Conservation (phyloP, 2,888 invertebrate genomes). For the Coenonympha arcania region DNA sequence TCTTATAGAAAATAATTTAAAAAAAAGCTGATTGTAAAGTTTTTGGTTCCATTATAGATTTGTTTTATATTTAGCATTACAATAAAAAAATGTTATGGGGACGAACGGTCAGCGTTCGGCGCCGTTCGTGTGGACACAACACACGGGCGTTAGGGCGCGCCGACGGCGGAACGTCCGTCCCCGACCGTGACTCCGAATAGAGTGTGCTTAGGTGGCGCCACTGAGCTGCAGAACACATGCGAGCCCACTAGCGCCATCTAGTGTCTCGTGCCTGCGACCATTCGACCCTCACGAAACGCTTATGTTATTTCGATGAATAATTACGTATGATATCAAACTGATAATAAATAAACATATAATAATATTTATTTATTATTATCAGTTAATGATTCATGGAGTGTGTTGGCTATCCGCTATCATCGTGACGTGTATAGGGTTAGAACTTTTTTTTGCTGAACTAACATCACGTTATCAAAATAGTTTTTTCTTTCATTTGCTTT, state of each 20-base stretch:
- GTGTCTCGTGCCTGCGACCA: not conserved
- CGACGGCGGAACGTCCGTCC: slow-evolving; percentile 63
- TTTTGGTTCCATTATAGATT: slow-evolving; percentile 70
- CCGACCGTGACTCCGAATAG: slow-evolving; percentile 34
- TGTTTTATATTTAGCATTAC: slow-evolving; percentile 48
- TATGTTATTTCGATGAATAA: not conserved
- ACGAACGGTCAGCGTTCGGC: slow-evolving; percentile 62
- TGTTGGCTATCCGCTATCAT: too few species aligned
- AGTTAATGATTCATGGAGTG: too few species aligned
- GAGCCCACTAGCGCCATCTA: slow-evolving; percentile 40
- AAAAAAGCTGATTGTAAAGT: slow-evolving; percentile 56
- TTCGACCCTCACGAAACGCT: not conserved
- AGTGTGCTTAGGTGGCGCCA: slow-evolving; percentile 38
- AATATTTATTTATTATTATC: too few species aligned
- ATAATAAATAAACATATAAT: too few species aligned
- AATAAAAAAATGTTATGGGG: slow-evolving; percentile 47
- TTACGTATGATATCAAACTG: too few species aligned
- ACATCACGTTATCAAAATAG: too few species aligned
- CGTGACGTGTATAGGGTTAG: too few species aligned
- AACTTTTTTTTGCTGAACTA: too few species aligned
- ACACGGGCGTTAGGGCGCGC: slow-evolving; percentile 56
- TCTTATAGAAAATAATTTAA: slow-evolving; percentile 62
- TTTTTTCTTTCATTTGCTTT: not conserved
- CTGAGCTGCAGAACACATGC: slow-evolving; percentile 17
- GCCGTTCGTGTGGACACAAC: slow-evolving; percentile 60